Evolutionary conservation across 2,888 invertebrate genomes (phyloP), one percentile per base, ranked within the genome.

Genomic region (Carpatolechia fugitivella): DNA sequence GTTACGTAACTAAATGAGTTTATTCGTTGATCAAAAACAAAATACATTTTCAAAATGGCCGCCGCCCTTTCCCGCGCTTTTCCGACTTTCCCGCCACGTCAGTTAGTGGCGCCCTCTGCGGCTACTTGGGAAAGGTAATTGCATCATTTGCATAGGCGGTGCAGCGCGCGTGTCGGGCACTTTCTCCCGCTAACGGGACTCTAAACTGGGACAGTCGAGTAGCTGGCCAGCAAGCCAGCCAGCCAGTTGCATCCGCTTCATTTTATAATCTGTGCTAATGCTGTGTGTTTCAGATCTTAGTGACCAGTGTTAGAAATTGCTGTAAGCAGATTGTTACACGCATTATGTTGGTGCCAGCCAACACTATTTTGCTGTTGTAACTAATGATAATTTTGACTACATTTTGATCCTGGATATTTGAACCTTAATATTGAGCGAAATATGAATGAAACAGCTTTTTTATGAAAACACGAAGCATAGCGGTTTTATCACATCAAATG

Each of bases 91-190:
- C 56, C 38, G 48, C 53, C 31, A 35, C 40, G 44, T 40, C 41
- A 40, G 29, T 52, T 47, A 56, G 61, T 60, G 58, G 61, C 61
- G 61, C 59, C 62, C 60, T 58, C 60, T 40, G 58, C 55, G 53
- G 52, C 56, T 51, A 58, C 55, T 53, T 57, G 56, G 30, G 54
- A 58, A 57, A 59, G 65, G 67, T 82, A 88, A 86, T 88, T 88
- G 86, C 84, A 83, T 85, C 86, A 88, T 88, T 88, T 86, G 82
- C 87, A 86, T 88, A 88, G 84, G 72, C 77, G 63, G 72, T 82
- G 81, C 85, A 82, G 54, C 63, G 66, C 68, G 72, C 68, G 68
- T 61, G 65, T 59, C 63, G 60, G 71, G 65, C 85, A 88, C 88
- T 88, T 88, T 88, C 88, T 79, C 88, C 76, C 56, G 58, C 68